Conservation (phyloP, 2,888 invertebrate species). For the Eulithis prunata region DNA sequence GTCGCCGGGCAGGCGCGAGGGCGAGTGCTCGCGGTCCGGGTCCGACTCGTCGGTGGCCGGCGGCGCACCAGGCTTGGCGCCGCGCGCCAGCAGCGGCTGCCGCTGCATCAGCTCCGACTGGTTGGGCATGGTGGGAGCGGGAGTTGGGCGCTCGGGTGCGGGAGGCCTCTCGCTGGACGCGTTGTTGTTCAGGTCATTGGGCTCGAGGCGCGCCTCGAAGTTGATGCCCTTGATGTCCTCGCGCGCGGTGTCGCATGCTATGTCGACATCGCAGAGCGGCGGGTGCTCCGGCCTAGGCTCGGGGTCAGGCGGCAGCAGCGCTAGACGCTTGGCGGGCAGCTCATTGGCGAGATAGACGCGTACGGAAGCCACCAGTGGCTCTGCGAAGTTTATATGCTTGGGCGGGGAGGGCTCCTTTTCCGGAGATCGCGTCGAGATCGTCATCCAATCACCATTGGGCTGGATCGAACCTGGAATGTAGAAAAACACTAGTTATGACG, state of each 20-base stretch:
- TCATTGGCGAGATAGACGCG: slow-evolving; percentile 77
- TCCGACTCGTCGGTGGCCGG: slow-evolving; percentile 76
- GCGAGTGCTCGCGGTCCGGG: slow-evolving; percentile 75
- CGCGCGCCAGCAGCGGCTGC: slow-evolving; percentile 79
- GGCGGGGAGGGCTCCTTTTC: slow-evolving; percentile 73
- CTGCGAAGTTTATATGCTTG: slow-evolving; percentile 72
- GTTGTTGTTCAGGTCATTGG: slow-evolving; percentile 83
- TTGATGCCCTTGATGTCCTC: slow-evolving; percentile 79
- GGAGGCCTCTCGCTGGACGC: slow-evolving; percentile 58
- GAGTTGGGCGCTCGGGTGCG: slow-evolving; percentile 33
- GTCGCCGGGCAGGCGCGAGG: slow-evolving; percentile 71
- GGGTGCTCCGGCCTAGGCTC: slow-evolving; percentile 43
- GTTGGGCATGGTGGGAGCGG: slow-evolving; percentile 67
- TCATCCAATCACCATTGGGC: slow-evolving; percentile 82
- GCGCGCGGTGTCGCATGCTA: slow-evolving; percentile 69
- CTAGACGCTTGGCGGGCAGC: slow-evolving; percentile 70
- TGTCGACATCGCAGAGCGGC: slow-evolving; percentile 70
- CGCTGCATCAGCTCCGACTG: slow-evolving; percentile 82
- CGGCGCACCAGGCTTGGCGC: slow-evolving; percentile 69
- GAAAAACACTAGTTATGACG: slow-evolving; percentile 22
- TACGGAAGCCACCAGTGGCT: slow-evolving; percentile 79
- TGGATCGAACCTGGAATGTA: slow-evolving; percentile 76
- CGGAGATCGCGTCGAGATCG: slow-evolving; percentile 75
- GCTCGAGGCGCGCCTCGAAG: slow-evolving; percentile 73
- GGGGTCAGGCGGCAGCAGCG: slow-evolving; percentile 54